phyloP scores from a whole-genome alignment of 2,888 invertebrate species.

The Trissonchulus sp. region DNA sequence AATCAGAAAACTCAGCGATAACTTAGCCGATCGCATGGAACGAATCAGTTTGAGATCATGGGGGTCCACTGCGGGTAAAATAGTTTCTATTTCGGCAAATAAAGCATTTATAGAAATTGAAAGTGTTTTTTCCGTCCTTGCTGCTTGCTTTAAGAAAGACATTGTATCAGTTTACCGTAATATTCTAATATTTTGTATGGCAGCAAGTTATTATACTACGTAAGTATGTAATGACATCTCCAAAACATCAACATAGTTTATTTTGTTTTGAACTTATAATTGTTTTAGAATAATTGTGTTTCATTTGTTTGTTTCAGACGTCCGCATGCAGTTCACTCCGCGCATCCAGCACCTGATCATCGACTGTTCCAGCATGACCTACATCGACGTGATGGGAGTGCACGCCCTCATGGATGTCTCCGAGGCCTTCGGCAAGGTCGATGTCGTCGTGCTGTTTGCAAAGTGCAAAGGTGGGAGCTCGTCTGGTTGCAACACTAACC shows the following conservation, averaged over 20 bases:
- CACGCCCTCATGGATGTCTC: slow-evolving; percentile 41
- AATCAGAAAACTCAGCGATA: neutral
- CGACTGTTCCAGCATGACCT: slow-evolving; percentile 52
- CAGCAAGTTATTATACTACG: too few relatives aligned
- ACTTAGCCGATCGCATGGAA: neutral
- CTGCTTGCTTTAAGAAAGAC: too few relatives aligned
- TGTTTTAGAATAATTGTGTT: too few relatives aligned
- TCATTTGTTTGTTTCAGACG: neutral
- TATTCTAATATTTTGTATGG: too few relatives aligned
- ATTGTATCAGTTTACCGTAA: too few relatives aligned
- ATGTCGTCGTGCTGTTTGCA: slow-evolving; percentile 40
- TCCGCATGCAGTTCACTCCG: neutral
- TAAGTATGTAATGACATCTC: too few relatives aligned
- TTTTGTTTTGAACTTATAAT: too few relatives aligned
- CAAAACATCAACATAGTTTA: too few relatives aligned
- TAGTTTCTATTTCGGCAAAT: too few relatives aligned
- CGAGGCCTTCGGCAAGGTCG: slow-evolving; percentile 40
- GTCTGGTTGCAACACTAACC: too few relatives aligned
- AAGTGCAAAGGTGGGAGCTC: neutral
- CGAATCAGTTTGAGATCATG: neutral
- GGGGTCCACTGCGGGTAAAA: neutral
- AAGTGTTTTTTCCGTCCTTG: too few relatives aligned
- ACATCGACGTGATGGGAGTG: slow-evolving; percentile 46
- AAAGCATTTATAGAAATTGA: too few relatives aligned
- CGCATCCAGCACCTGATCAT: slow-evolving; percentile 41